These are phyloP conservation scores for Fragum whitleyi DNA, from an alignment of 2,888 invertebrate genomes.

Conservation along the genomic window DNA sequence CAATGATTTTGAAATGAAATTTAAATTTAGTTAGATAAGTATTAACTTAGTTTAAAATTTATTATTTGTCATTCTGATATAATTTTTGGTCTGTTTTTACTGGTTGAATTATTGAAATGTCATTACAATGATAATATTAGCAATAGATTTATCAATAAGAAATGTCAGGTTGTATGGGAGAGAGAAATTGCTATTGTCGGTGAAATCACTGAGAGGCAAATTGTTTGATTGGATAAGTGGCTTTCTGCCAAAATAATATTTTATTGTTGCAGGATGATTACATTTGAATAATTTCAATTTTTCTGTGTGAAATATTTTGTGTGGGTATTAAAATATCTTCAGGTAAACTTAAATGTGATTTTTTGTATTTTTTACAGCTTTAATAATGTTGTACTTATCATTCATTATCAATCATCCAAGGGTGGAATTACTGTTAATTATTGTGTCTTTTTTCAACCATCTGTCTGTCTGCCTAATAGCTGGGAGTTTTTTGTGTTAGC, in stretches of 20 bases:
- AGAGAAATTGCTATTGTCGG: slow-evolving; percentile 3
- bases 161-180: background rate
- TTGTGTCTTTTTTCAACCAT: no score
- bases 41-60: no score
- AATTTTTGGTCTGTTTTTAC: background rate
- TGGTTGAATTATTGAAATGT: background rate
- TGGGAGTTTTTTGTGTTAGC: no score
- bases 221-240: background rate
- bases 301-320: background rate
- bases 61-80: background rate
- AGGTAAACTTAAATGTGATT: background rate
- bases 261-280: background rate
- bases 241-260: slow-evolving; percentile 5
- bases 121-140: slow-evolving; percentile 19
- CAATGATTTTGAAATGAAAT: no score
- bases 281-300: background rate
- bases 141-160: slow-evolving; percentile 15
- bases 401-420: no score
- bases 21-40: no score
- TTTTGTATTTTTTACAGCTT: no score
- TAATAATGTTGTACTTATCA: no score
- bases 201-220: background rate
- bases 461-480: no score
- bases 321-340: no score
- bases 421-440: no score